A percentile compares a stretch with the other conserved stretches of the same genome.
These are phyloP conservation scores for Tricholaema leucomelas DNA, from an alignment of 2,113 vertebrate genomes.

Conservation along the genomic window DNA sequence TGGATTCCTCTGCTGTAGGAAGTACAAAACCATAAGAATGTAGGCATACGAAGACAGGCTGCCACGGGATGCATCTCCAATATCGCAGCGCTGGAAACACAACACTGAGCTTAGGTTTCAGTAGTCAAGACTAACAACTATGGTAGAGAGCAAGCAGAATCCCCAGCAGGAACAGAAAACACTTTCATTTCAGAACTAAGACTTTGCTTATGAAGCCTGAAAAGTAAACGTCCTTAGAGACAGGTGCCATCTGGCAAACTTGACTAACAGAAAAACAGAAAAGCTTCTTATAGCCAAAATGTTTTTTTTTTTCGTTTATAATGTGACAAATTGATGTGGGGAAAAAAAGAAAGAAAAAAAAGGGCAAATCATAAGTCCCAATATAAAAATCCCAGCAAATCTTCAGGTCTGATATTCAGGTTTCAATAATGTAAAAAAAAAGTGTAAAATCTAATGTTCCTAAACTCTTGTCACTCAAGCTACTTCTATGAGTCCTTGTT, in stretches of 20 bases:
- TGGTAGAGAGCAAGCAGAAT: not conserved
- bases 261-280: not conserved
- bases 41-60: slow-evolving; percentile 99
- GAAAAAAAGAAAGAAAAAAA: not conserved
- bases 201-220: not conserved
- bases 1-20: slow-evolving; percentile 94
- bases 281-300: not conserved
- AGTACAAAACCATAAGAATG: slow-evolving; percentile 99
- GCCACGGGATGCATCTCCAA: slow-evolving; percentile 96
- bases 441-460: not conserved
- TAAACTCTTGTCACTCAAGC: not conserved
- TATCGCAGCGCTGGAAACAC: slow-evolving; percentile 90
- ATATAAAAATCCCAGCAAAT: not conserved
- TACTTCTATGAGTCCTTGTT: not conserved
- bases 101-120: not conserved
- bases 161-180: not conserved
- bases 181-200: slow-evolving; percentile 1
- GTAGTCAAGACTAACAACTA: not conserved
- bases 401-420: not conserved
- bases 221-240: not conserved
- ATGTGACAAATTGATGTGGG: not conserved
- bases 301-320: not conserved
- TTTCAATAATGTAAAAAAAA: not conserved
- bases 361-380: not conserved
- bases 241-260: slow-evolving; percentile 21